Base-by-base conservation (phyloP, 2,113 vertebrate genomes). In the Elachura formosa region DNA sequence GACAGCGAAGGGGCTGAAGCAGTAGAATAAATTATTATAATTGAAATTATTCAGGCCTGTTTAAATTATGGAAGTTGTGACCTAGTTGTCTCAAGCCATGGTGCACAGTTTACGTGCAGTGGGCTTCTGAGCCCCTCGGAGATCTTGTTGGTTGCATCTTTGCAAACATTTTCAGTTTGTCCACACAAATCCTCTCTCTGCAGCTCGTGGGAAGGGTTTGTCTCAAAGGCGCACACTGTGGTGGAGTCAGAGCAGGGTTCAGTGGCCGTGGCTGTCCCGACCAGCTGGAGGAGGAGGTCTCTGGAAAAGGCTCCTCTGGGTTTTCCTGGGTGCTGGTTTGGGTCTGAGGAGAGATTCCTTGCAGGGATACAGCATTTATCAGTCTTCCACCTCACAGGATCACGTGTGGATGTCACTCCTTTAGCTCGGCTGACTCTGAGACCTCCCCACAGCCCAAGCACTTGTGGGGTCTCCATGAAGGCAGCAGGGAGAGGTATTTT, bases 401-500 rank as follows among this genome's bases (percentile, higher is more conserved):
- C 1, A 1, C 13, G 12, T 17, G 24, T 34, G 52, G 55, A 9
- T 51, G 34, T 28, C 46, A 15, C 28, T 81, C 21, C 63, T 51
- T 46, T 7, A 52, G 14, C 55, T 80, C 59, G 51, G 1, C 24
- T 69, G 40, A 34, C 22, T 11, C 36, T 33, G 59, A 10, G 46
- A 4, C n/a, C n/a, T n/a, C 22, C 68, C 11, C 26, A 4, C 14
- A 51, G 48, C 43, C 43, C 12, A 19, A 34, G 33, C 1, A 0
- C 1, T 0, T 5, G 38, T 12, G 5, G 46, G 61, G 59, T 13
- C 0, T 1, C 29, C 1, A 0, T 1, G 14, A 17, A 9, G 9
- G 58, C 23, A 24, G 7, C 9, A 21, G 20, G 33, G 38, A 41
- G 25, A 10, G 40, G 34, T 0, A 0, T 43, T 80, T 24, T 45